phyloP scores from a whole-genome alignment of 2,888 invertebrate genomes.

The Melanotus villosus region DNA sequence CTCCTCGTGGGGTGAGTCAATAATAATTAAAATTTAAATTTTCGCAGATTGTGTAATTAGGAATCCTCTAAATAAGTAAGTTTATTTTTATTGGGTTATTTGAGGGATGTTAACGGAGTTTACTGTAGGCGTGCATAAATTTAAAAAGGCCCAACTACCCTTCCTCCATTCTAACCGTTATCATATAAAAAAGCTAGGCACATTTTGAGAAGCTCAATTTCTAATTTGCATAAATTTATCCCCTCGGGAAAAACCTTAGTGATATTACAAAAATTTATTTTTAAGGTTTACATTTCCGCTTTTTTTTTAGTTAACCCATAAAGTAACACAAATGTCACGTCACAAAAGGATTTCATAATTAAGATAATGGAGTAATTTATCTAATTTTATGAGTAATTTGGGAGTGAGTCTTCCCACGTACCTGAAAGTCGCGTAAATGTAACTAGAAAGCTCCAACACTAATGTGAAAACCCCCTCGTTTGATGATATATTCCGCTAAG shows the following conservation, averaged over 20 bases:
- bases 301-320: neutral
- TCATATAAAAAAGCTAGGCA: conserved; percentile 16
- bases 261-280: neutral
- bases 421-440: neutral
- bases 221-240: conserved; percentile 25
- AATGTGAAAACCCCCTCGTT: neutral
- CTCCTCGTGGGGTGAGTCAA: neutral
- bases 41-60: too few relatives aligned
- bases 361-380: neutral
- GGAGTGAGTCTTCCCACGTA: neutral
- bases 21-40: too few relatives aligned
- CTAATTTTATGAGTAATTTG: neutral
- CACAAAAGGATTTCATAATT: too few relatives aligned
- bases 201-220: conserved; percentile 18
- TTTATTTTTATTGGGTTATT: neutral
- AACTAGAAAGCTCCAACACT: neutral
- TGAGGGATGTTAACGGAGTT: neutral
- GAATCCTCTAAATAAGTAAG: too few relatives aligned
- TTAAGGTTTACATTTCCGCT: neutral
- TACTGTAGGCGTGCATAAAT: conserved; percentile 29
- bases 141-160: conserved; percentile 18
- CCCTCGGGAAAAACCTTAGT: neutral
- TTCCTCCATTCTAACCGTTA: conserved; percentile 6
- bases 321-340: neutral
- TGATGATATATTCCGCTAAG: conserved; percentile 26